A percentile compares a stretch with the other conserved stretches of the same genome.
Evolutionary conservation across 2,797 vertebrate genomes (phyloP).

Genomic region (Brotula barbata): DNA sequence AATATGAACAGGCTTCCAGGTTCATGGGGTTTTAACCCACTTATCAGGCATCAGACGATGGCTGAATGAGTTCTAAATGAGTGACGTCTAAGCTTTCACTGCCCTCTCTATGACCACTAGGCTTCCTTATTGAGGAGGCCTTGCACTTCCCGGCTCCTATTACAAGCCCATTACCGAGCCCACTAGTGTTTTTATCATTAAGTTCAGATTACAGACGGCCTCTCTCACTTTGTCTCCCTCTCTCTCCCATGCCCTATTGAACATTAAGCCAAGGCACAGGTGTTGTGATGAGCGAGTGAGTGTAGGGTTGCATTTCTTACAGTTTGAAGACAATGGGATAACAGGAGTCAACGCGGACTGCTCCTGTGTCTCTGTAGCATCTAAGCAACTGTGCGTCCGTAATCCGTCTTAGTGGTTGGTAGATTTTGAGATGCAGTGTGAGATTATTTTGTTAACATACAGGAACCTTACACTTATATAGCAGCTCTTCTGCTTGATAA

Average conservation of each 20-base stretch:
- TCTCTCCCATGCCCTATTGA: conserved; percentile 66
- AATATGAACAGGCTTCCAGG: conserved; percentile 63
- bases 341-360: conserved; percentile 23
- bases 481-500: no score
- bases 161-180: conserved; percentile 70
- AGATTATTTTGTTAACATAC: not conserved
- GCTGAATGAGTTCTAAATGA: conserved; percentile 67
- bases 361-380: conserved; percentile 18
- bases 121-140: conserved; percentile 55
- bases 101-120: conserved; percentile 55
- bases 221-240: conserved; percentile 53
- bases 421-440: conserved; percentile 1
- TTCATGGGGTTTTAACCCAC: conserved; percentile 71
- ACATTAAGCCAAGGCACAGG: conserved; percentile 75
- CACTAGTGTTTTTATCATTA: conserved; percentile 69
- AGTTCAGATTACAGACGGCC: conserved; percentile 74
- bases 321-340: conserved; percentile 54
- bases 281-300: conserved; percentile 63
- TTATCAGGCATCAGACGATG: conserved; percentile 70
- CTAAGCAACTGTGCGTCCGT: conserved; percentile 5
- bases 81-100: conserved; percentile 67
- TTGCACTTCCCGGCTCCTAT: conserved; percentile 71
- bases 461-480: no score
- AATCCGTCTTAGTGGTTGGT: conserved; percentile 45
- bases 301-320: conserved; percentile 65